Evolutionary conservation across 2,888 invertebrate genomes (phyloP), one percentile per base, ranked within the genome.

Genomic region (Oeneis ivallda): DNA sequence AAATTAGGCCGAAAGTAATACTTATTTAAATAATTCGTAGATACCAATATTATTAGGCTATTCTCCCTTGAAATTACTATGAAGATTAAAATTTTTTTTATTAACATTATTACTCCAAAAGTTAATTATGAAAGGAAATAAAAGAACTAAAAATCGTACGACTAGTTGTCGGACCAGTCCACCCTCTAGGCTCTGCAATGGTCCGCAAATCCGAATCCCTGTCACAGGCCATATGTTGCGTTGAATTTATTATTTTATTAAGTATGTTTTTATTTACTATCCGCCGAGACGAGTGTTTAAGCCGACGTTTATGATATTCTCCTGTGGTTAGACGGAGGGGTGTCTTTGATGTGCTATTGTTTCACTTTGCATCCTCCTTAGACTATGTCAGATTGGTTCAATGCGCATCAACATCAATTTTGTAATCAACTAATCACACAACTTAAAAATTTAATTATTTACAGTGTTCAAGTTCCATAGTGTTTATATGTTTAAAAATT

Each of bases 301-400:
- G 89, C 88, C 83, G 89, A 86, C 90, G 85, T 90, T 91, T 91
- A 91, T 90, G 87, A 91, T 89, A 90, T 89, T 89, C 89, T 90
- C 89, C 74, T 84, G 92, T 80, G 91, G 91, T 84, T 89, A 86
- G 73, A 70, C 45, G 69, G 86, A 85, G 85, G 89, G 89, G 88
- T 77, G 82, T 75, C 75, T 78, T 78, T 86, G 85, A 85, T 84
- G 84, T 80, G 79, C 83, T 75, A 89, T 90, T 90, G 90, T 90
- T 87, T 90, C 86, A 83, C 78, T 80, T 76, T 77, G 62, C 85
- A 86, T 89, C 89, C 88, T 82, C 80, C 81, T 83, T 85, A n/a
- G n/a, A n/a, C n/a, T n/a, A 80, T 81, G 84, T 83, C 80, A 80
- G 80, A 81, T 84, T 84, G 83, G 83, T 84, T 84, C 84, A 83